Conservation (phyloP, 2,113 vertebrate species). For the Limanda limanda region DNA sequence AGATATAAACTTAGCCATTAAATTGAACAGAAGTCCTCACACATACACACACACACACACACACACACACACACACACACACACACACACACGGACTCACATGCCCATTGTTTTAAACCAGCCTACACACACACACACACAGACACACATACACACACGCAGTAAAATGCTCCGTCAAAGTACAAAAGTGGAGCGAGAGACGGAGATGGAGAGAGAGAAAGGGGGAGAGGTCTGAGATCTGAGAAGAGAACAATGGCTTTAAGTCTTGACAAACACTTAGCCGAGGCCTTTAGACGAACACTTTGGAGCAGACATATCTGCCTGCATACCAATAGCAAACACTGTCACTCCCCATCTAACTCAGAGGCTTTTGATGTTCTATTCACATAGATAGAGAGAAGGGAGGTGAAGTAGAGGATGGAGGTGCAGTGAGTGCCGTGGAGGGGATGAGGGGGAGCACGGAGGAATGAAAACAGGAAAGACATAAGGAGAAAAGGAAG, state of each 20-base stretch:
- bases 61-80: slow-evolving; percentile 16
- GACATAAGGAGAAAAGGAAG: slow-evolving; percentile 11
- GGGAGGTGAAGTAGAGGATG: slow-evolving; percentile 56
- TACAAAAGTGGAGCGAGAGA: slow-evolving; percentile 70
- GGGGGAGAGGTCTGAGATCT: slow-evolving; percentile 83
- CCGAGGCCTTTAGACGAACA: slow-evolving; percentile 83
- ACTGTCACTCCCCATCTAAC: slow-evolving; percentile 85
- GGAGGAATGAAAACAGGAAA: slow-evolving; percentile 17
- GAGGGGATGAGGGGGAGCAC: slow-evolving; percentile 15
- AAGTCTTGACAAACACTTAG: slow-evolving; percentile 89
- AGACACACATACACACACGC: slow-evolving; percentile 39
- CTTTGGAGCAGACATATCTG: slow-evolving; percentile 85
- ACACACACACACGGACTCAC: slow-evolving; percentile 46
- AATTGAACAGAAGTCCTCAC: background rate
- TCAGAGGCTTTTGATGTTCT: slow-evolving; percentile 85
- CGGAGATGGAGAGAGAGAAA: slow-evolving; percentile 79
- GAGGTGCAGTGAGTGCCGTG: slow-evolving; percentile 38
- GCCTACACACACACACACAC: slow-evolving; percentile 49
- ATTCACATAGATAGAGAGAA: slow-evolving; percentile 74
- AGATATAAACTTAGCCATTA: slow-evolving; percentile 1
- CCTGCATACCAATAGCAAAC: slow-evolving; percentile 87
- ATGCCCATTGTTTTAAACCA: background rate
- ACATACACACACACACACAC: slow-evolving; percentile 28
- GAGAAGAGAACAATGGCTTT: slow-evolving; percentile 84
- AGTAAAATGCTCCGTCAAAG: slow-evolving; percentile 79